phyloP scores from a whole-genome alignment of 2,888 invertebrate species.

The Balanococcus diminutus region DNA sequence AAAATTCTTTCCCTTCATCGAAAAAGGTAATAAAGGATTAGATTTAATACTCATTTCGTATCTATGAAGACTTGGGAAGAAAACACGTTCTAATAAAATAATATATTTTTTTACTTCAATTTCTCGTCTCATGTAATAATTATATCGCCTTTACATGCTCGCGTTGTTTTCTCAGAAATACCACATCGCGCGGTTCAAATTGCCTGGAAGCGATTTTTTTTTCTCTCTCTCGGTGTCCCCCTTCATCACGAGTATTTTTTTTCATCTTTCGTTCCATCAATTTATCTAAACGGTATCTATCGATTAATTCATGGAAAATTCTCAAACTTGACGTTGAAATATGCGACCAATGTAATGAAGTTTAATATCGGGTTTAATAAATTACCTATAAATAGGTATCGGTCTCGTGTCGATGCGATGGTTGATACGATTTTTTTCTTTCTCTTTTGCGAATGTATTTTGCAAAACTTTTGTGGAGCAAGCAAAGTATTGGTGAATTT shows the following conservation, averaged over 20 bases:
- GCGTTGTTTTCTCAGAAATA: background rate
- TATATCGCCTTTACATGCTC: slow-evolving; percentile 9
- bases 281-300: background rate
- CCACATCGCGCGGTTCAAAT: background rate
- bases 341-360: background rate
- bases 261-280: background rate
- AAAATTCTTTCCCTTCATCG: background rate
- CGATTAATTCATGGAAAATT: background rate
- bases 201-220: background rate
- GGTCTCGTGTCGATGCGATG: no score
- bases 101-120: background rate
- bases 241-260: background rate
- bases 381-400: no score
- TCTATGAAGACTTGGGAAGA: no score
- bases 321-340: background rate
- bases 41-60: background rate
- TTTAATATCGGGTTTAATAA: no score
- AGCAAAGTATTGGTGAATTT: background rate
- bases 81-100: background rate
- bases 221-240: background rate
- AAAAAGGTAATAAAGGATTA: background rate
- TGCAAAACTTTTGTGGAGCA: no score
- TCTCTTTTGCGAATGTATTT: no score
- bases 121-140: background rate
- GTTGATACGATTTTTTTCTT: no score